A percentile compares a stretch with the other conserved stretches of the same genome.
Conservation (phyloP, 2,113 vertebrate genomes). For the Columbina picui region DNA sequence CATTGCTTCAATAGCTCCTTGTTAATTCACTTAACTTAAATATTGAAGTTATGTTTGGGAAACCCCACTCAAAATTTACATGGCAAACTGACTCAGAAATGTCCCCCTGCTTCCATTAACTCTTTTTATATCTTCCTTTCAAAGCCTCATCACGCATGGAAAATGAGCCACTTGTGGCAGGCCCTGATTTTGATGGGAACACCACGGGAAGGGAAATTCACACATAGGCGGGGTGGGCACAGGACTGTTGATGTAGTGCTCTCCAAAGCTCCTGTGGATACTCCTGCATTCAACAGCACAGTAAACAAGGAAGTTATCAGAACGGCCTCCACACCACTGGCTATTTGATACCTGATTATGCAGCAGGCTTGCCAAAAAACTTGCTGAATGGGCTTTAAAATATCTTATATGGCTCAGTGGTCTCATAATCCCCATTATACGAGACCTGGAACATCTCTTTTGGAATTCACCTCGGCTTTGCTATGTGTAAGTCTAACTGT, state of each 20-base stretch:
- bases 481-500: background rate
- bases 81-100: slow-evolving; percentile 28
- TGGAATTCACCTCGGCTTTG: slow-evolving; percentile 30
- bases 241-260: background rate
- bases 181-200: background rate
- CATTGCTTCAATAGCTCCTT: slow-evolving; percentile 49
- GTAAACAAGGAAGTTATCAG: background rate
- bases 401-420: slow-evolving; percentile 36
- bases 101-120: slow-evolving; percentile 58
- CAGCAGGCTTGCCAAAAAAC: slow-evolving; percentile 26
- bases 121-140: slow-evolving; percentile 61
- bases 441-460: slow-evolving; percentile 51
- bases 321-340: background rate
- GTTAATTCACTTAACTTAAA: slow-evolving; percentile 63
- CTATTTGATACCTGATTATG: slow-evolving; percentile 21
- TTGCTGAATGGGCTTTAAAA: slow-evolving; percentile 59
- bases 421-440: slow-evolving; percentile 51
- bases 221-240: background rate
- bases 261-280: background rate
- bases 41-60: slow-evolving; percentile 54
- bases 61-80: slow-evolving; percentile 58
- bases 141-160: slow-evolving; percentile 16
- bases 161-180: slow-evolving; percentile 6
- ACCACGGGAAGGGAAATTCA: background rate
- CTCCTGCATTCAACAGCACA: background rate